phyloP scores from a whole-genome alignment of 2,113 vertebrate genomes.

The Xenopus laevis region DNA sequence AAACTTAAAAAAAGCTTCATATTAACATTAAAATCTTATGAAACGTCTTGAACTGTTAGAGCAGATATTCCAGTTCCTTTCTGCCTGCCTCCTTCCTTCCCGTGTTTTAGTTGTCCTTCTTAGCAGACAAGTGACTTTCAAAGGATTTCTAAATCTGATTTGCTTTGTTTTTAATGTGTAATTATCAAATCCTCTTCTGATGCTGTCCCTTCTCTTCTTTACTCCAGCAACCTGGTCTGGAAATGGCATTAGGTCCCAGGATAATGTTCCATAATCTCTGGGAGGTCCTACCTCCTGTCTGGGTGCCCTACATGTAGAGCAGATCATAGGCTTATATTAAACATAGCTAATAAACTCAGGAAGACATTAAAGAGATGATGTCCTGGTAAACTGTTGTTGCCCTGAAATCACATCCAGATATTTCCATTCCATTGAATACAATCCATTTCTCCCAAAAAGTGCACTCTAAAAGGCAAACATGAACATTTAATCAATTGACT shows the following conservation, averaged over 20 bases:
- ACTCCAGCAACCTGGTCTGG: constrained; percentile 18
- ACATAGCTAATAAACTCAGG: constrained; percentile 38
- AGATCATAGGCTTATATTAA: constrained; percentile 42
- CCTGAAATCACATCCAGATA: constrained; percentile 32
- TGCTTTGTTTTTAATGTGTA: constrained; percentile 27
- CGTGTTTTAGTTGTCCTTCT: constrained; percentile 31
- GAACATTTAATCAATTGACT: no score
- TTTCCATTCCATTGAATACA: background rate
- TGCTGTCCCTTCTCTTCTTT: constrained; percentile 7
- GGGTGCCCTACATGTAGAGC: constrained; percentile 40
- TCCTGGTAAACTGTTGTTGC: constrained; percentile 36
- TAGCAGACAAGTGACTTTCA: constrained; percentile 38
- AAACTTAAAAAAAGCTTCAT: constrained; percentile 29
- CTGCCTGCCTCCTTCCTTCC: background rate
- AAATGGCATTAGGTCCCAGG: constrained; percentile 25
- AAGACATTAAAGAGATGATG: constrained; percentile 34
- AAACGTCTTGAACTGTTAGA: background rate
- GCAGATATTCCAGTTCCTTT: constrained; percentile 4
- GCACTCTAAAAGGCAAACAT: no score
- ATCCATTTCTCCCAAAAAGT: no score
- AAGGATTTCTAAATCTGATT: constrained; percentile 40
- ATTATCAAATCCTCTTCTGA: constrained; percentile 41
- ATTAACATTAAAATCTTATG: background rate
- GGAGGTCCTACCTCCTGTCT: constrained; percentile 27
- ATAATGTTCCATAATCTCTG: constrained; percentile 28